These are phyloP conservation scores for Anguilla anguilla DNA, from an alignment of 2,797 vertebrate species.

Conservation along the genomic window DNA sequence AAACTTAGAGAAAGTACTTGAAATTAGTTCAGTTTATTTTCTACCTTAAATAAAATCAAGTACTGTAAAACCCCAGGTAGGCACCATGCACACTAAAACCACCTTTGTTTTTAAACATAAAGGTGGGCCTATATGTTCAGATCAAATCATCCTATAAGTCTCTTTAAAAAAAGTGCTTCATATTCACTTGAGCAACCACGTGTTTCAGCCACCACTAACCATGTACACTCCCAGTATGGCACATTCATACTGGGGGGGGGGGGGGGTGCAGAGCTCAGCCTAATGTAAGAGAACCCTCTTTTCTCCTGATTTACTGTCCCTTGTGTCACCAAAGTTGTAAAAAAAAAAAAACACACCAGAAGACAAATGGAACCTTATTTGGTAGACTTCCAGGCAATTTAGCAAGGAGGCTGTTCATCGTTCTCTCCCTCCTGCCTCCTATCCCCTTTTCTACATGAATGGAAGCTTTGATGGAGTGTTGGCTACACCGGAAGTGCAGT, in stretches of 20 bases:
- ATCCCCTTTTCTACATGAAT: background rate
- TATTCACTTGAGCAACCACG: background rate
- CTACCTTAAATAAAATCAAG: background rate
- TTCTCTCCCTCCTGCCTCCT: background rate
- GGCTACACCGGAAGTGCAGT: background rate
- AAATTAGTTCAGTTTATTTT: background rate
- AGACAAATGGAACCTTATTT: background rate
- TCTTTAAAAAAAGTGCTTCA: background rate
- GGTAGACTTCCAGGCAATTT: background rate
- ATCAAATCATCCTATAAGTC: background rate
- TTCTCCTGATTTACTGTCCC: conserved; percentile 1
- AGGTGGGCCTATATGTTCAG: too few relatives aligned
- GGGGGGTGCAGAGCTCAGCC: background rate
- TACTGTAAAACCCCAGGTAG: background rate
- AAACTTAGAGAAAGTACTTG: background rate
- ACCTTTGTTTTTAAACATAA: background rate
- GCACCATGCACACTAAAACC: background rate
- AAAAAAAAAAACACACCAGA: background rate
- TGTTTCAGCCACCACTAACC: background rate
- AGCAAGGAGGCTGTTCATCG: background rate
- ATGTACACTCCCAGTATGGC: background rate
- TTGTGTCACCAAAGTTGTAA: background rate
- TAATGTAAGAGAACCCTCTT: background rate
- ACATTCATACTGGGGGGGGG: background rate
- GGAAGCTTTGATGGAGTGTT: background rate